Evolutionary conservation across 2,113 vertebrate genomes (phyloP), one percentile per base, ranked within the genome.

Genomic region (Hemichromis elongatus): DNA sequence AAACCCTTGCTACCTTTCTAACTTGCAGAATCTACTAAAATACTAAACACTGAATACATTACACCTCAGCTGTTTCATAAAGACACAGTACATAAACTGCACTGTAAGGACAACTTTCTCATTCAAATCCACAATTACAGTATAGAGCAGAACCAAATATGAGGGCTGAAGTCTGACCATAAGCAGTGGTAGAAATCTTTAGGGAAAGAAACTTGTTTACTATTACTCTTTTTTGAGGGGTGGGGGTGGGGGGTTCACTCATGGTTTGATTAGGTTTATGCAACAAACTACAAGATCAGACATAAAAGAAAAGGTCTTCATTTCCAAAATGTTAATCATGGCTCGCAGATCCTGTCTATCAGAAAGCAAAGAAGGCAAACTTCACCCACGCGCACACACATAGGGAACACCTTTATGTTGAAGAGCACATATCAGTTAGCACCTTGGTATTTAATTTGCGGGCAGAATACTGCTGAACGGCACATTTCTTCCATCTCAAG

Each of bases 391-490:
- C 4, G 18, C 18, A n/a, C 61, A 84, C 82, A 94, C 70, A 89
- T 68, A 83, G 57, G 54, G 50, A 90, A 92, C 85, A 92, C 57
- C 84, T 89, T 91, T 75, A 92, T 77, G 87, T 87, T 57, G 75
- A 85, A 89, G 79, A 85, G 56, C 63, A 93, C 54, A 75, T 91
- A 79, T 92, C 79, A 77, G 87, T 88, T 94, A 96, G 95, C 96
- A 96, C 95, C 96, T 59, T 91, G 81, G 89, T 89, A 59, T 80
- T 87, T 89, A 63, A 85, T 81, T 79, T 61, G 90, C 82, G 89
- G 73, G 83, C 89, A 87, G 86, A 84, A 87, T 70, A 88, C 78
- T 78, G 78, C 45, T 83, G 82, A 90, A 54, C 79, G 83, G 68
- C 85, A 82, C 75, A 81, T 14, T 4, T 80, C 52, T 47, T 79